phyloP scores from a whole-genome alignment of 2,113 vertebrate species.

The Neodon shergylaensis region DNA sequence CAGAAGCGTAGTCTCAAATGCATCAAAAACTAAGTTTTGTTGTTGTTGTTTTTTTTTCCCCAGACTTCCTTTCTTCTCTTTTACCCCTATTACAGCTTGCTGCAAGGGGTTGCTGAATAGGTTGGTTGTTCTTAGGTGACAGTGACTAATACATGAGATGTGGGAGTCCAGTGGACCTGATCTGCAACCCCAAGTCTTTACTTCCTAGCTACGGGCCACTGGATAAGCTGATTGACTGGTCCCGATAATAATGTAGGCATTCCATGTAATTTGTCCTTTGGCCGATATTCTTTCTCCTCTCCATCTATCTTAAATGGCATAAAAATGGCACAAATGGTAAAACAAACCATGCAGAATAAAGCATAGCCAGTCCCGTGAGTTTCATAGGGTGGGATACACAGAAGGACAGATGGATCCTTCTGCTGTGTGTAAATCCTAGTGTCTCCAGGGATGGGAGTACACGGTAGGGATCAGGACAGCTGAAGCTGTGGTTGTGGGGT shows the following conservation, averaged over 20 bases:
- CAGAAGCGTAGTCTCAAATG: neutral
- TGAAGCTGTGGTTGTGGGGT: too few species aligned
- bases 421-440: neutral
- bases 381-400: neutral
- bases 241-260: neutral
- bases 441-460: neutral
- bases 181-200: neutral
- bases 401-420: neutral
- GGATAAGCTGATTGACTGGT: neutral
- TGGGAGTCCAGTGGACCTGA: neutral
- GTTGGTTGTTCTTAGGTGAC: neutral
- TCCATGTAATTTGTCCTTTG: neutral
- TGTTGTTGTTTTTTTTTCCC: neutral
- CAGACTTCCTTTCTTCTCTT: neutral
- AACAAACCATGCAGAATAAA: neutral
- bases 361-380: neutral
- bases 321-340: neutral
- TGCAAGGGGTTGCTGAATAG: too few species aligned
- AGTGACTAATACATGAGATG: neutral
- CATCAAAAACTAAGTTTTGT: neutral
- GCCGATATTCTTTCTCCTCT: neutral
- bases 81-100: neutral
- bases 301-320: neutral
- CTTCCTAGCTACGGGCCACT: neutral
- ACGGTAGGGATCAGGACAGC: fast-evolving